Base-by-base conservation (phyloP, 2,113 vertebrate genomes). In the Poecilia latipinna region DNA sequence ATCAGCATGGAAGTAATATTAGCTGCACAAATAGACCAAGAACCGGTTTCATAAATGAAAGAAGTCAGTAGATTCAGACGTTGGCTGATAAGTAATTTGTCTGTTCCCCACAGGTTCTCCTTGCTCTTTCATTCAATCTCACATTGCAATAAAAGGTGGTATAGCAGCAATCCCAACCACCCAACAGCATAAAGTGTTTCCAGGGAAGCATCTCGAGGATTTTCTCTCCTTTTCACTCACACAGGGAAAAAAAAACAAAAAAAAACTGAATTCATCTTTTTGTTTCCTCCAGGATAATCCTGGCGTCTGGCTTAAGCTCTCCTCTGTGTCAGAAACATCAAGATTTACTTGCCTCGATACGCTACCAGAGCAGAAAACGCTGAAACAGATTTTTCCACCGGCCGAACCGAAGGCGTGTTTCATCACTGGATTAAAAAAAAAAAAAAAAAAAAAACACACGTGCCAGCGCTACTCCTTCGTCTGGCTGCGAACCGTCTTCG, bases 261-360 rank as follows among this genome's bases (percentile, higher is more conserved):
- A 11, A 35, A 37, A 37, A 35, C 35, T 28, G 72, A 68, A 87
- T 72, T 74, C 60, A 72, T 84, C 66, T 78, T 81, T n/a, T 64
- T 62, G 72, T 75, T 78, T 83, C 68, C 17, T 68, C 65, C 75
- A 72, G 39, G 72, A 57, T 76, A 57, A 11, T 65, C 69, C 29
- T 4, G 39, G 32, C 65, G 61, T 68, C 32, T 13, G 82, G 65
- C 82, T 37, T 65, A 13, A 51, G 39, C 48, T n/a, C 15, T 37
- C 31, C 26, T 65, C 68, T 70, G 75, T 81, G 75, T 81, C 72
- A 83, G 65, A 86, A 77, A 83, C 70, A 60, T 76, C 72, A 71
- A 57, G 51, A n/a, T 57, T 57, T n/a, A 11, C 51, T 57, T 57
- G 51, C 51, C 51, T 54, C 8, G 51, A 15, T 54, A 24, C 22